phyloP scores from a whole-genome alignment of 2,797 vertebrate species.

The Anguilla megastoma region DNA sequence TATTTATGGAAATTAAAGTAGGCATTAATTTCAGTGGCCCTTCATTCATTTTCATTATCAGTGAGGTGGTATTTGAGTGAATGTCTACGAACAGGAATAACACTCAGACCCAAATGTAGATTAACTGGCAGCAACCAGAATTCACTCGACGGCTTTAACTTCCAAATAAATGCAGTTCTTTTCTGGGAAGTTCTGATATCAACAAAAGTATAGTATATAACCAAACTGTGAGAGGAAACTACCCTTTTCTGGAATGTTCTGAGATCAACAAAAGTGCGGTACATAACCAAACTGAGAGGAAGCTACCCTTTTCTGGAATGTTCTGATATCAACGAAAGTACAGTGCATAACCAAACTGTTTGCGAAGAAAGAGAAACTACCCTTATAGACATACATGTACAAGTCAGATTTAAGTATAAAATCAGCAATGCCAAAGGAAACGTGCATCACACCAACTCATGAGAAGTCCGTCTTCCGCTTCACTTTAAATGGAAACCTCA shows the following conservation, averaged over 20 bases:
- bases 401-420: background rate
- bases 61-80: background rate
- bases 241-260: background rate
- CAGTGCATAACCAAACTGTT: background rate
- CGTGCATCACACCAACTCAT: background rate
- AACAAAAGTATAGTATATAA: background rate
- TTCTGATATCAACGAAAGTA: no score
- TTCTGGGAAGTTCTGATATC: background rate
- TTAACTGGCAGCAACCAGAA: background rate
- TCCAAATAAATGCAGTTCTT: background rate
- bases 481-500: background rate
- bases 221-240: no score
- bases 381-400: background rate
- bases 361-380: background rate
- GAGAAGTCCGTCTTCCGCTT: background rate
- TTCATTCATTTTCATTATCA: background rate
- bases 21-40: background rate
- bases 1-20: background rate
- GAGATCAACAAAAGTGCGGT: no score
- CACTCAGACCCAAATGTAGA: background rate
- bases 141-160: background rate
- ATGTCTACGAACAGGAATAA: background rate
- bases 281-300: no score
- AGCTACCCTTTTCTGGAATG: no score
- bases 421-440: constrained; percentile 13